Evolutionary conservation across 2,797 vertebrate genomes (phyloP), one percentile per base, ranked within the genome.

Genomic region (Myotis planiceps): DNA sequence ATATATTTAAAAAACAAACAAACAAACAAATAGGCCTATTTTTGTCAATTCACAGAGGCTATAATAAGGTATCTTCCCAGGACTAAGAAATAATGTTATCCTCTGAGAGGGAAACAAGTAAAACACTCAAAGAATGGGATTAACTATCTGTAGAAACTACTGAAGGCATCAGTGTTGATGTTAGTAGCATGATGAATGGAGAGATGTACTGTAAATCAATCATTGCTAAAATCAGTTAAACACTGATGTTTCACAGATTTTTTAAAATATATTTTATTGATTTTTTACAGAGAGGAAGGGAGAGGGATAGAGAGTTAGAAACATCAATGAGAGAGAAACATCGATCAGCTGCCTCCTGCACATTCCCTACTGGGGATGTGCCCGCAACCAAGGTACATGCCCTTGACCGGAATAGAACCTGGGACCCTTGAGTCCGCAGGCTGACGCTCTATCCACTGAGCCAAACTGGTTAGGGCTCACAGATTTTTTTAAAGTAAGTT

Each of bases 91-190:
- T 49, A 74, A 60, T 21, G 2, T 65, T 58, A 58, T 13, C 60
- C 18, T 83, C 78, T 78, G 55, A 94, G 68, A 82, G 34, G 25
- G 12, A 75, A 87, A 83, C 4, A 51, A 90, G 42, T 39, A 69
- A 66, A 85, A 66, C 85, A 39, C 6, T 16, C 15, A 69, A 92
- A 82, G 45, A 15, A 58, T 25, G 1, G 9, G 18, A 63, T 87
- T 88, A 78, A 39, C 53, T 93, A 27, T 74, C 83, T 76, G 14
- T 34, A 92, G 37, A 90, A 96, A 88, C 72, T 76, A 29, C 18
- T 58, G 25, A 18, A 53, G 49, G 51, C 49, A 96, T n/a, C 13
- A 37, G 37, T 19, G 9, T 51, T 74, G 60, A 72, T 42, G 32
- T 82, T 4, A 78, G 42, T 42, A 53, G 8, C 42, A 63, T 14